Evolutionary conservation across 2,113 vertebrate species (phyloP), one percentile per base, ranked within the genome.

Genomic region (Neoarius graeffei): DNA sequence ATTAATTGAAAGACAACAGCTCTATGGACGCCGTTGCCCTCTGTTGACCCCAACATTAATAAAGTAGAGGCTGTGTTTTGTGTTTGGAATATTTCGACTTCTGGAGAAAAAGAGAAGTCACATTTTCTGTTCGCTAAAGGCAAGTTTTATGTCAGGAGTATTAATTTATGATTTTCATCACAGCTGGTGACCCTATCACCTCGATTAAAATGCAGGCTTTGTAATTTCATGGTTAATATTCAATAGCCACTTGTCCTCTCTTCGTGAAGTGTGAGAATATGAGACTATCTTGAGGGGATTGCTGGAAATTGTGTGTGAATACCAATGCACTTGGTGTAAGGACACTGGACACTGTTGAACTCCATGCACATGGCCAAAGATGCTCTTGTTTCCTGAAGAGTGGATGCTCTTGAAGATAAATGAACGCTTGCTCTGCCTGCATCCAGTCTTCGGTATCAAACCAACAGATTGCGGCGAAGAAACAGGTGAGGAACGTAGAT

Each of bases 161-260:
- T 96, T 95, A 94, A 95, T 96, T 95, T 95, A 95, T 95, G 94
- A 94, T 96, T 95, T 95, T 94, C 94, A 95, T 95, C 94, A 89
- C 94, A 94, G 95, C 92, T 93, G 94, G 91, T 93, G 95, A 96
- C 95, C 95, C 91, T 90, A 84, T 95, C 93, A 95, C 95, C 95
- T 94, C 94, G 91, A 96, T 96, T 96, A 96, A 93, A 95, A 96
- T 96, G 94, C 94, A 93, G 93, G 91, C 94, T 95, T 96, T 96
- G 95, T 96, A 95, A 95, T 96, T 95, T 95, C 94, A 95, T 95
- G 94, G 94, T 96, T 96, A 96, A 95, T 96, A 95, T 96, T 96
- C 95, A 95, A 95, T 94, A 94, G 94, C 94, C 93, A 94, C 94
- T 95, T 95, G 94, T 95, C 94, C 94, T 93, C 90, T 86, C 92